phyloP scores from a whole-genome alignment of 2,888 invertebrate genomes.

The Amblyjoppa proteus region DNA sequence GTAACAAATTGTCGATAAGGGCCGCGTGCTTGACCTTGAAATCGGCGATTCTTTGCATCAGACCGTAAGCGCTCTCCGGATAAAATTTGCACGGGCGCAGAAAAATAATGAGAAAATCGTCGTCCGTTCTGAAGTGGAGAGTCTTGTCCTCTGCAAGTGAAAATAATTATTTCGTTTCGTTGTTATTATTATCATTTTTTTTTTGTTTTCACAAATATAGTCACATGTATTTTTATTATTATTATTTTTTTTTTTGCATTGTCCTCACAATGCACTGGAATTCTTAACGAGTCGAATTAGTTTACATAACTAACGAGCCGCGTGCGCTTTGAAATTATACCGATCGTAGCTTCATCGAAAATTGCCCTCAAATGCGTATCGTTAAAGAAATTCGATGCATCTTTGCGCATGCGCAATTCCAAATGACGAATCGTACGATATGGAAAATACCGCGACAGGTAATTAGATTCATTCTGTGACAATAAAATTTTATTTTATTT shows the following conservation, averaged over 20 bases:
- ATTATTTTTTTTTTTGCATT: background rate
- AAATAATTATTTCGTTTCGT: background rate
- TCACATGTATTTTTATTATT: background rate
- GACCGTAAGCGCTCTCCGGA: conserved; percentile 91
- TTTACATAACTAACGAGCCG: conserved; percentile 7
- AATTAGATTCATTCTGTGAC: background rate
- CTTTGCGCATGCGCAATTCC: background rate
- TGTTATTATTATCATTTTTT: background rate
- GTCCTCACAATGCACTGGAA: background rate
- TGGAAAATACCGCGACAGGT: background rate
- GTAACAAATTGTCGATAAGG: conserved; percentile 89
- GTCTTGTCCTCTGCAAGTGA: conserved; percentile 87
- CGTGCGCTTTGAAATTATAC: conserved; percentile 8
- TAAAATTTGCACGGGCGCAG: conserved; percentile 94
- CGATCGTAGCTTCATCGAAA: background rate
- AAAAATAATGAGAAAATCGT: conserved; percentile 92
- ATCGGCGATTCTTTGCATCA: conserved; percentile 92
- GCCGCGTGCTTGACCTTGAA: conserved; percentile 91
- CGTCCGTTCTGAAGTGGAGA: conserved; percentile 90
- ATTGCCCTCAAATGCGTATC: background rate
- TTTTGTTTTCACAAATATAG: background rate
- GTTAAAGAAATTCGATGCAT: conserved; percentile 5
- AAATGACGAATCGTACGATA: background rate
- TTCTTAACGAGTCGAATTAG: background rate
- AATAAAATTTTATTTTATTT: background rate